Evolutionary conservation across 2,797 vertebrate species (phyloP), one percentile per base, ranked within the genome.

Genomic region (Argyrosomus regius): DNA sequence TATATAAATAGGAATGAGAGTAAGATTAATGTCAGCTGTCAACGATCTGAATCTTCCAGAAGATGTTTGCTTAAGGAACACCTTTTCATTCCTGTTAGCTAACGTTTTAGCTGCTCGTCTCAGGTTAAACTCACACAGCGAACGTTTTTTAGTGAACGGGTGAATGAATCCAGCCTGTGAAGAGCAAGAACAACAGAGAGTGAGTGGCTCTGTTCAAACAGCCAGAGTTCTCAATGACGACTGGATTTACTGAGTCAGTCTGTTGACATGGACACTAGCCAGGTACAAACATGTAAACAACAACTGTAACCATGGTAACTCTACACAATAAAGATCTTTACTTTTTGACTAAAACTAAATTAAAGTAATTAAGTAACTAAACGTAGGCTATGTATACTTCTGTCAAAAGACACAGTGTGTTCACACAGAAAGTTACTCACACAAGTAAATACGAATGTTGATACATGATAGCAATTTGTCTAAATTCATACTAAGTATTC

Each of bases 21-120:
- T 1, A 46, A 11, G 60, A 63, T 63, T 63, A 18, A 46, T 48
- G 43, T 28, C 61, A 63, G 31, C 61, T 48, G 43, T 62, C 60
- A 45, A 9, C 24, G 1, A 12, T 18, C 20, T 39, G 14, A 43
- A 61, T 43, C 58, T 24, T 22, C 57, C 10, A 35, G 10, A 18
- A 59, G 12, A 11, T 48, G 61, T 63, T 46, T 63, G 43, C 60
- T 48, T 41, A 53, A 41, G 3, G 7, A 41, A 41, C 31, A 66
- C 18, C 13, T 13, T 41, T 13, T 39, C 28, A 28, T 7, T 11
- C 9, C 50, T 54, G 22, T 35, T 5, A 24, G 6, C 39, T 8
- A 7, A 60, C 1, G 5, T 11, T n/a, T 12, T 7, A 39, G 7
- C 35, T 41, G 57, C 57, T 59, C 6, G 8, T 31, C 24, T 56